Evolutionary conservation across 2,797 vertebrate genomes (phyloP), one percentile per base, ranked within the genome.

Genomic region (Aldrovandia affinis): DNA sequence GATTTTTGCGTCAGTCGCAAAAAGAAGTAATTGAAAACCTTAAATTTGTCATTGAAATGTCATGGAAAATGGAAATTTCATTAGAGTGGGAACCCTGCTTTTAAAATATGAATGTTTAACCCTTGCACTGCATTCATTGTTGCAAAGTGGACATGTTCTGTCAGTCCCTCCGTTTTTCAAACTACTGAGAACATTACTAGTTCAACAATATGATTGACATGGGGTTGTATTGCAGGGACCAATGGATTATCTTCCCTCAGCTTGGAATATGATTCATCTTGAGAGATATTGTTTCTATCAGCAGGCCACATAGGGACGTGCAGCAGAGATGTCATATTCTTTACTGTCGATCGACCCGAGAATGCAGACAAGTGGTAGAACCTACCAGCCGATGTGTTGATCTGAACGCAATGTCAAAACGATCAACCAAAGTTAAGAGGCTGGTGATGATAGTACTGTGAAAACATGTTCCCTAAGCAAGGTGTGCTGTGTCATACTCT

Each of bases 41-140:
- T n/a, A n/a, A n/a, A n/a, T n/a, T n/a, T n/a, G n/a, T n/a, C n/a
- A n/a, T n/a, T n/a, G n/a, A n/a, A n/a, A n/a, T n/a, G n/a, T n/a
- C n/a, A n/a, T n/a, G n/a, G n/a, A n/a, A n/a, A n/a, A n/a, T n/a
- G n/a, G n/a, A n/a, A n/a, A n/a, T n/a, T n/a, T n/a, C n/a, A n/a
- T n/a, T n/a, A n/a, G n/a, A n/a, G n/a, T n/a, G n/a, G n/a, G n/a
- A n/a, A n/a, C n/a, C n/a, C n/a, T n/a, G n/a, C 42, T 78, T 83
- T 83, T 81, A 57, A 70, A 61, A 39, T 84, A 9, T 81, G 20
- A 59, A 68, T 84, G 47, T 84, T 55, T 54, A 75, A 54, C 57
- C 57, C n/a, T 83, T 83, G 68, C 52, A 47, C 54, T 52, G 50
- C 52, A 55, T 36, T 52, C 50, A 75, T 14, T 57, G 36, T 73